phyloP scores from a whole-genome alignment of 2,888 invertebrate genomes.

The Polymixis lichenea region DNA sequence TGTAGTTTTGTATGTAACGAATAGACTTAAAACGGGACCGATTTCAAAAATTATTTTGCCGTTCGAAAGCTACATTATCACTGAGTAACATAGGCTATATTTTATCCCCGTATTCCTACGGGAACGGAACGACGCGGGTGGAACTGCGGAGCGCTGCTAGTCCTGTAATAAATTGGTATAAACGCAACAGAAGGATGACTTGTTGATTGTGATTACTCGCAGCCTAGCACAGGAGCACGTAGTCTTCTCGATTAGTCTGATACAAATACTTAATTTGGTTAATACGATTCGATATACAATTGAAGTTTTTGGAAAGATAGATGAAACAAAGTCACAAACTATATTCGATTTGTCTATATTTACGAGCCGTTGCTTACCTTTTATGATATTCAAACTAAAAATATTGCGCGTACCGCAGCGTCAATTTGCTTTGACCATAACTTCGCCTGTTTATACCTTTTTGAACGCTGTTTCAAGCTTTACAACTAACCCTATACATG shows the following conservation, averaged over 20 bases:
- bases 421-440: constrained; percentile 44
- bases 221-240: neutral
- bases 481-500: constrained; percentile 63
- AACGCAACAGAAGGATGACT: too few relatives aligned
- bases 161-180: neutral
- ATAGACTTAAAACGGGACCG: too few relatives aligned
- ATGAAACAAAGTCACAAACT: constrained; percentile 22
- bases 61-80: too few relatives aligned
- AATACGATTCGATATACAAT: neutral
- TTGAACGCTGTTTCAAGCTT: constrained; percentile 50
- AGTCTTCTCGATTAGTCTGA: neutral
- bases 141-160: too few relatives aligned
- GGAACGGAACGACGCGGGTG: too few relatives aligned
- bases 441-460: constrained; percentile 22
- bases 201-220: neutral
- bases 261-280: neutral
- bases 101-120: too few relatives aligned
- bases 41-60: too few relatives aligned
- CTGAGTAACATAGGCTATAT: too few relatives aligned
- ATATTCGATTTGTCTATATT: constrained; percentile 20
- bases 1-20: too few relatives aligned
- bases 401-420: constrained; percentile 16
- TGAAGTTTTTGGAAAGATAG: neutral
- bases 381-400: constrained; percentile 31
- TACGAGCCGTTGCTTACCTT: constrained; percentile 6